A percentile compares a stretch with the other conserved stretches of the same genome.
These are phyloP conservation scores for Cephus sareptanus DNA, from an alignment of 2,888 invertebrate genomes.

Conservation along the genomic window DNA sequence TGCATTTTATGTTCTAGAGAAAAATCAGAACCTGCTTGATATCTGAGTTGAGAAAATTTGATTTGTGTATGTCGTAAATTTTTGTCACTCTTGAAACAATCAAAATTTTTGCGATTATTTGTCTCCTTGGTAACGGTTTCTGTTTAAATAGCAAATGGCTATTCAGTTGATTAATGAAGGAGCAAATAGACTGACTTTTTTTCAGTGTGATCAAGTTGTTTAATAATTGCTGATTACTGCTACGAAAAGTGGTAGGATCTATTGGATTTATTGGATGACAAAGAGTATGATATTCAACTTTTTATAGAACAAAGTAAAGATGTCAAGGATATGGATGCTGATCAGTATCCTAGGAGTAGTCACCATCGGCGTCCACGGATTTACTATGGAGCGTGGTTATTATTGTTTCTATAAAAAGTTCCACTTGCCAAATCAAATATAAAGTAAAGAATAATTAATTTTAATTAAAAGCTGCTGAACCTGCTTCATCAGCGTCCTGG, in stretches of 20 bases:
- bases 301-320: background rate
- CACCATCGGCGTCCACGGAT: conserved; percentile 15
- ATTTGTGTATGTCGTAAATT: background rate
- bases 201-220: background rate
- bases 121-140: background rate
- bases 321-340: conserved; percentile 24
- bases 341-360: conserved; percentile 24
- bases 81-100: background rate
- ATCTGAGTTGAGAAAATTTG: background rate
- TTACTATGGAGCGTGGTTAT: conserved; percentile 19
- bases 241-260: background rate
- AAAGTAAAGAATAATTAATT: background rate
- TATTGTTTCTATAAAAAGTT: background rate
- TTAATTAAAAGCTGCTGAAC: background rate
- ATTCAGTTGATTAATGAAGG: background rate
- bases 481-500: conserved; percentile 7
- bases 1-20: background rate
- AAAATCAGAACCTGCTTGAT: background rate
- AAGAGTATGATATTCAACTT: background rate
- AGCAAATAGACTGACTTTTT: background rate
- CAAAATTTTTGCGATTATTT: conserved; percentile 16
- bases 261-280: background rate
- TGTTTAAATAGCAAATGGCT: background rate
- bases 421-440: background rate
- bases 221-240: background rate